Percentiles rank a stretch among this genome's conserved stretches.
These are phyloP conservation scores for Himalopsyche kuldschensis DNA, from an alignment of 2,888 invertebrate genomes.

Conservation along the genomic window DNA sequence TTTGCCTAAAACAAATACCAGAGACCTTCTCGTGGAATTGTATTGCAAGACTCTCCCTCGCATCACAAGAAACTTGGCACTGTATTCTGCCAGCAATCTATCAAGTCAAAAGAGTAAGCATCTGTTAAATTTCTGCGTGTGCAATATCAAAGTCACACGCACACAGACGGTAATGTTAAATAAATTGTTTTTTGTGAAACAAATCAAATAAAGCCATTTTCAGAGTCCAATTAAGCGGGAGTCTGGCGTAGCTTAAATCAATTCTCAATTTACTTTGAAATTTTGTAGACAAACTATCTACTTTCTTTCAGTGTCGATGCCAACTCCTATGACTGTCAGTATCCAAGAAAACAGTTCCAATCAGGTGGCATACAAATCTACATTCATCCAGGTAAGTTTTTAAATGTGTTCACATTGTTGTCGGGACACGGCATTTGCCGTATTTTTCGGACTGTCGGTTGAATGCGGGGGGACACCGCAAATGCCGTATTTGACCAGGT, in stretches of 20 bases:
- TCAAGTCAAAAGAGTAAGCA: slow-evolving; percentile 33
- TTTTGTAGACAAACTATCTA: background rate
- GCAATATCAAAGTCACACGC: slow-evolving; percentile 1
- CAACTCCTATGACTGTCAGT: slow-evolving; percentile 63
- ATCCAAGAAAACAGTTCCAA: slow-evolving; percentile 55
- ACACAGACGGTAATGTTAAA: too few relatives aligned
- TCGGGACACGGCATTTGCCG: too few relatives aligned
- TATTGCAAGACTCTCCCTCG: slow-evolving; percentile 55
- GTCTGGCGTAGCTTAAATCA: background rate
- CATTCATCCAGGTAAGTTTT: slow-evolving; percentile 52
- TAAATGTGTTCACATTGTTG: too few relatives aligned
- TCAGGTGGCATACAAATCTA: slow-evolving; percentile 55
- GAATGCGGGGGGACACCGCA: too few relatives aligned
- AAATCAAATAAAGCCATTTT: too few relatives aligned
- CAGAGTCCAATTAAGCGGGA: background rate
- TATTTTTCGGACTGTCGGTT: too few relatives aligned
- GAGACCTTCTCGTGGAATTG: slow-evolving; percentile 59
- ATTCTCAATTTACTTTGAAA: background rate
- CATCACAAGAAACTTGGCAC: slow-evolving; percentile 53
- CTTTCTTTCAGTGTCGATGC: slow-evolving; percentile 53
- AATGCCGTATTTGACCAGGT: too few relatives aligned
- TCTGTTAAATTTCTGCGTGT: slow-evolving; percentile 37
- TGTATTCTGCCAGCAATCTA: slow-evolving; percentile 44
- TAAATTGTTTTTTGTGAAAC: background rate
- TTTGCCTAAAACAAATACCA: slow-evolving; percentile 47